These are phyloP conservation scores for Drosophila kanapiae DNA, from an alignment of 1,140 invertebrate species.

Conservation along the genomic window DNA sequence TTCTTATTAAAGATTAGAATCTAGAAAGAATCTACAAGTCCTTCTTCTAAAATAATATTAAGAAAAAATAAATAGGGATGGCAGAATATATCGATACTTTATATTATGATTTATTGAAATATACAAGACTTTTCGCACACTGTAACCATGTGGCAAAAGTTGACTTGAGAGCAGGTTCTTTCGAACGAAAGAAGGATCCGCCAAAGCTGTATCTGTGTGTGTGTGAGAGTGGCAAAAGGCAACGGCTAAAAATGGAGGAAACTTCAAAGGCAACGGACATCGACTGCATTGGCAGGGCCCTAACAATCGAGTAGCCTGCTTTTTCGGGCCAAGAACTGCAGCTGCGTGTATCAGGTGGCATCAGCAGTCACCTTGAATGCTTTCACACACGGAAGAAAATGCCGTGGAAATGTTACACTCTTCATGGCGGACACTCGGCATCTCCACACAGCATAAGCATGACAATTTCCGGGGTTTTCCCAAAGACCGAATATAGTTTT, in stretches of 20 bases:
- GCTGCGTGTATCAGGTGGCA: conserved; percentile 38
- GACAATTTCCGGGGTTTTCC: conserved; percentile 12
- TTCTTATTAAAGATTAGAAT: too few species aligned
- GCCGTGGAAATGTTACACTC: conserved; percentile 6
- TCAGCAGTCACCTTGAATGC: conserved; percentile 14
- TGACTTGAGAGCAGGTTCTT: conserved; percentile 4
- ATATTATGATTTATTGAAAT: too few species aligned
- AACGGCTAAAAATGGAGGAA: conserved; percentile 20
- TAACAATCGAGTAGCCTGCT: conserved; percentile 22
- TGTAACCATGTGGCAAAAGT: conserved; percentile 19
- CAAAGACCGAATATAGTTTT: conserved; percentile 16
- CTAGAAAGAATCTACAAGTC: too few species aligned
- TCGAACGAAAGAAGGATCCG: neutral
- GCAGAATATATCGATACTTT: too few species aligned
- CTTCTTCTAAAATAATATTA: too few species aligned
- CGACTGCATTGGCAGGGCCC: conserved; percentile 35
- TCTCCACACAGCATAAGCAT: conserved; percentile 4
- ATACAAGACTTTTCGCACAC: neutral
- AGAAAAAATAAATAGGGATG: too few species aligned
- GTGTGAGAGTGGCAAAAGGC: conserved; percentile 11
- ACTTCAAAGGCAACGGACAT: conserved; percentile 19
- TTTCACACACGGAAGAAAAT: conserved; percentile 21
- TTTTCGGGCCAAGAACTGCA: conserved; percentile 20
- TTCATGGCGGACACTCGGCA: neutral
- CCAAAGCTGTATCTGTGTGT: neutral